phyloP scores from a whole-genome alignment of 2,797 vertebrate species.

The Neosilurus mollespiculum region DNA sequence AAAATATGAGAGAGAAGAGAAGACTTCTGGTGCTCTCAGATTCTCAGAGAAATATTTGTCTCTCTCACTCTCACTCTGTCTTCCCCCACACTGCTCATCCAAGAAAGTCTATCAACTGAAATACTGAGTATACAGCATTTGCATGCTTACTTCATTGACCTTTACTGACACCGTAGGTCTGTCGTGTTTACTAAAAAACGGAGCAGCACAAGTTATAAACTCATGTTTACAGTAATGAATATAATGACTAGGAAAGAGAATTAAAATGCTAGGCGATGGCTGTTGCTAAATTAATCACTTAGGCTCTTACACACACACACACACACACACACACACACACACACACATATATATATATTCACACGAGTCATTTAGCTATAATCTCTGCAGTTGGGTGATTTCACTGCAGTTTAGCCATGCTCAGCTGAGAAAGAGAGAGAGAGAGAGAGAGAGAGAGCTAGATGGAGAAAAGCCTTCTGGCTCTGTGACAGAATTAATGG shows the following conservation, averaged over 20 bases:
- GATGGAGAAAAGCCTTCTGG: conserved; percentile 44
- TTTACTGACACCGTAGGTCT: background rate
- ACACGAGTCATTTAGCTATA: conserved; percentile 11
- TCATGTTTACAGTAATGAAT: conserved; percentile 14
- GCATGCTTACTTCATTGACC: background rate
- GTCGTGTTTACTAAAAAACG: background rate
- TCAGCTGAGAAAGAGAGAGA: conserved; percentile 61
- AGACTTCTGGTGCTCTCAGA: background rate
- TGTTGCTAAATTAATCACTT: background rate
- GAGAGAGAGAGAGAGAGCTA: conserved; percentile 28
- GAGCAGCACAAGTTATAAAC: background rate
- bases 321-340: background rate
- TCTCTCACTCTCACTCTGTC: background rate
- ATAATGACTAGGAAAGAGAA: conserved; percentile 54
- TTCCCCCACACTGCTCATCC: background rate
- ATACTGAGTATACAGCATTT: background rate
- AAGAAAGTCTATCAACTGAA: background rate
- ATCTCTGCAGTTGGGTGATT: conserved; percentile 72
- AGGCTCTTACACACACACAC: background rate
- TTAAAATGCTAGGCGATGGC: conserved; percentile 18
- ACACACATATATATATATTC: background rate
- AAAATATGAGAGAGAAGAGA: background rate
- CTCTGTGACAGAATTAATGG: conserved; percentile 38
- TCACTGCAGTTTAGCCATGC: conserved; percentile 74
- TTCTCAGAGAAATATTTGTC: background rate